Percentiles rank a stretch among this genome's conserved stretches.
These are phyloP conservation scores for Nineta flava DNA, from an alignment of 2,888 invertebrate genomes.

Conservation along the genomic window DNA sequence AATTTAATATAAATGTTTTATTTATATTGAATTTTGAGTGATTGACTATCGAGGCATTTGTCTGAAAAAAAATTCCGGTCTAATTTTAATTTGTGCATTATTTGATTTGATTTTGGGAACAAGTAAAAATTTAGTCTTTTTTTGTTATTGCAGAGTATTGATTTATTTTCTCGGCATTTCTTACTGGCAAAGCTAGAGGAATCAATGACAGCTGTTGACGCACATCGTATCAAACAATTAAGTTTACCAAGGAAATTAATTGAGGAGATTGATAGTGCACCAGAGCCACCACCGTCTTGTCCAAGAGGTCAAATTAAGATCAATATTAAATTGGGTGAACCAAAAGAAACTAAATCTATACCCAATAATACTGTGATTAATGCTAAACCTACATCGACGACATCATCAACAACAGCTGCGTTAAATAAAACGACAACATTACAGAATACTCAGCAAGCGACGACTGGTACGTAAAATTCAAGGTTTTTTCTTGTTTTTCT, in stretches of 20 bases:
- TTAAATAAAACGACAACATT: neutral
- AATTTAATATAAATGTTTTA: neutral
- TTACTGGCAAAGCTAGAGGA: conserved; percentile 48
- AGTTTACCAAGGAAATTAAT: conserved; percentile 55
- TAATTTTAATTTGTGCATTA: no score
- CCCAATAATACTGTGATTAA: conserved; percentile 12
- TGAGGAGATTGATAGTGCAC: conserved; percentile 45
- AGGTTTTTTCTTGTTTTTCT: conserved; percentile 14
- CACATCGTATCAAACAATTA: conserved; percentile 61
- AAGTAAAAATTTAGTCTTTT: neutral
- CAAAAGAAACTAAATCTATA: conserved; percentile 12
- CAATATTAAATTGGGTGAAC: conserved; percentile 32
- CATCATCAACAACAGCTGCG: conserved; percentile 11
- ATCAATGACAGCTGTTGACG: conserved; percentile 63
- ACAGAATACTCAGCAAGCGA: conserved; percentile 4
- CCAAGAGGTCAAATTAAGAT: conserved; percentile 49
- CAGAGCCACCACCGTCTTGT: conserved; percentile 42
- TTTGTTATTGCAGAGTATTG: conserved; percentile 38
- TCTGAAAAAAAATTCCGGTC: conserved; percentile 13
- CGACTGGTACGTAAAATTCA: conserved; percentile 13
- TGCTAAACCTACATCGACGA: conserved; percentile 10
- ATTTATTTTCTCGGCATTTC: conserved; percentile 46
- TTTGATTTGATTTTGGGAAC: no score
- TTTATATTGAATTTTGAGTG: neutral
- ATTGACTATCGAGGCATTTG: conserved; percentile 19